Evolutionary conservation across 53 echinoderm and acorn worm species (phyloP), one percentile per base, ranked within the genome.

Genomic region (Actinopyga echinites): DNA sequence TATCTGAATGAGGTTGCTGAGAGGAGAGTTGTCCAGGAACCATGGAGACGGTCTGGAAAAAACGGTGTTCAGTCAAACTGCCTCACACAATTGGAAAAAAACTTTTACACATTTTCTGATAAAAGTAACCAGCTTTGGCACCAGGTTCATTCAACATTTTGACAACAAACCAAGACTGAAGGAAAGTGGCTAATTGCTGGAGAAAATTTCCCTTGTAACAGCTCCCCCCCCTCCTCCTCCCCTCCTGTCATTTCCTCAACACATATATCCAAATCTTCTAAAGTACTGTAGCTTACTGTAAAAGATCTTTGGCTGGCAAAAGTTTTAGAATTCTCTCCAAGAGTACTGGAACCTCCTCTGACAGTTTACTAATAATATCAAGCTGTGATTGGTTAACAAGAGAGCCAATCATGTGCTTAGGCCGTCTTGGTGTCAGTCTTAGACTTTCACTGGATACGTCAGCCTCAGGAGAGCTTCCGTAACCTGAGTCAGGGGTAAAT

Each of bases 401-500:
- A 23, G 21, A n/a, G 5, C 81, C 81, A 22, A 80, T 80, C 12
- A 61, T 44, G 43, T 80, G 58, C 34, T 62, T 59, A 6, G 62
- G 34, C 8, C 32, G 12, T 32, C 56, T 26, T 28, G 77, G 55
- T 10, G 77, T 77, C 19, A 43, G 5, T n/a, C 26, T n/a, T 21
- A n/a, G 12, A 30, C 42, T 52, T 29, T 62, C 62, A 8, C 7
- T 49, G 1, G 49, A 49, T 62, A 30, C 62, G 25, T 17, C 6
- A 31, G 25, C 7, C 31, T 77, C 60, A 60, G 30, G 34, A 11
- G 60, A 35, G 38, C 81, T 80, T 4, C 42, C 36, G 36, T 80
- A 80, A 32, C 81, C 81, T 8, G 81, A 80, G 62, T 80, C 81
- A 34, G 81, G 81, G 34, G 81, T 80, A 25, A 80, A 80, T n/a